These are phyloP conservation scores for Troides helena DNA, from an alignment of 2,888 invertebrate species.

Conservation along the genomic window DNA sequence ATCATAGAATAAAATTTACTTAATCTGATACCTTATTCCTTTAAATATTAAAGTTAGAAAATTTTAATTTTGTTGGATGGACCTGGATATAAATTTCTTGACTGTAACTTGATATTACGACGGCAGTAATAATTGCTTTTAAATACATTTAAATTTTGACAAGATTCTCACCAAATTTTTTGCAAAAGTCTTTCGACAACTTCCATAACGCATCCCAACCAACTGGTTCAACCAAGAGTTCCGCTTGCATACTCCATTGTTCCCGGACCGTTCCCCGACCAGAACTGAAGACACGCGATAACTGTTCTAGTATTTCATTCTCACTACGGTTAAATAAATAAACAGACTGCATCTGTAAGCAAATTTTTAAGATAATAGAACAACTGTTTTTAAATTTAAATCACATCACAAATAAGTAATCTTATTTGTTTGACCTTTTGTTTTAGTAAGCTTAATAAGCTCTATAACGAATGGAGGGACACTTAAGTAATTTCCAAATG, in stretches of 20 bases:
- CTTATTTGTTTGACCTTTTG: neutral
- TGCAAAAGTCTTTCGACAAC: slow-evolving; percentile 82
- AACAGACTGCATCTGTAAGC: slow-evolving; percentile 62
- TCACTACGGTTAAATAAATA: slow-evolving; percentile 66
- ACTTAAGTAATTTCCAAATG: neutral
- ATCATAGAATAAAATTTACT: slow-evolving; percentile 27
- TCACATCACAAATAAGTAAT: neutral
- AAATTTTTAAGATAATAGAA: neutral
- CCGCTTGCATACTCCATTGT: slow-evolving; percentile 73
- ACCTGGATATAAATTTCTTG: no score
- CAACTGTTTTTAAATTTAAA: neutral
- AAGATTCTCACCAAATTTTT: slow-evolving; percentile 73
- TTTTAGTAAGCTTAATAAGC: neutral
- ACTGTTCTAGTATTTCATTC: slow-evolving; percentile 60
- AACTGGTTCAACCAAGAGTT: slow-evolving; percentile 81
- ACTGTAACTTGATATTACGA: no score
- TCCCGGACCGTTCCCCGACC: slow-evolving; percentile 63
- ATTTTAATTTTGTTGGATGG: no score
- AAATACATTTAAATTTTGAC: neutral
- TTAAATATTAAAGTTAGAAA: neutral
- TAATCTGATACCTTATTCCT: neutral
- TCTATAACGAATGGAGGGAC: neutral
- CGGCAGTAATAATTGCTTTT: no score
- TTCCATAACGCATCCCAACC: slow-evolving; percentile 88
- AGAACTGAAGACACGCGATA: slow-evolving; percentile 59